These are phyloP conservation scores for Apodemia mormo DNA, from an alignment of 2,888 invertebrate species.

Conservation along the genomic window DNA sequence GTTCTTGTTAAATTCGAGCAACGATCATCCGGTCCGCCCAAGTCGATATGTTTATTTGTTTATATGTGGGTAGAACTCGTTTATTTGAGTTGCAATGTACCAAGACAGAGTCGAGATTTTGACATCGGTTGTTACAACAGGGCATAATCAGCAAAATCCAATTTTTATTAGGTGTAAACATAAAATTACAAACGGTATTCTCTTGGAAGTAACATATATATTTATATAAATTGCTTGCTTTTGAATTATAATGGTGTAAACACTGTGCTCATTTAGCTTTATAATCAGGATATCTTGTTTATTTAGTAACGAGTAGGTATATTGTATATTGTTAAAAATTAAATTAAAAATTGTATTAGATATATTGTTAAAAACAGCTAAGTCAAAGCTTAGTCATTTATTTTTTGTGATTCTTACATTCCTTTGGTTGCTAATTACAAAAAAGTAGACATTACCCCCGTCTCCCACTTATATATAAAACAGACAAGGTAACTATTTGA, in stretches of 20 bases:
- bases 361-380: too few relatives aligned
- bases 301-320: background rate
- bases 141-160: too few relatives aligned
- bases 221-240: background rate
- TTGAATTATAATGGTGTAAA: background rate
- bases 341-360: too few relatives aligned
- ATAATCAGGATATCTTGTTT: background rate
- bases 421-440: too few relatives aligned
- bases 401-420: too few relatives aligned
- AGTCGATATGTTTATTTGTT: constrained; percentile 43
- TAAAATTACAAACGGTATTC: background rate
- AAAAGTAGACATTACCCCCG: too few relatives aligned
- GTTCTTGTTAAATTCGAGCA: constrained; percentile 52
- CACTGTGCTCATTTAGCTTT: constrained; percentile 1
- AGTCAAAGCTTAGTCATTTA: too few relatives aligned
- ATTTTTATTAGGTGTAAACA: background rate
- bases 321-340: too few relatives aligned
- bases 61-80: constrained; percentile 52
- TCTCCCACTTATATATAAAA: too few relatives aligned
- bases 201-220: background rate
- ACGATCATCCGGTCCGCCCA: constrained; percentile 63
- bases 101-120: background rate
- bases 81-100: constrained; percentile 29
- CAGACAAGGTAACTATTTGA: too few relatives aligned
- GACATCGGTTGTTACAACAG: background rate